These are phyloP conservation scores for Dascyllus trimaculatus DNA, from an alignment of 2,113 vertebrate species.

Conservation along the genomic window DNA sequence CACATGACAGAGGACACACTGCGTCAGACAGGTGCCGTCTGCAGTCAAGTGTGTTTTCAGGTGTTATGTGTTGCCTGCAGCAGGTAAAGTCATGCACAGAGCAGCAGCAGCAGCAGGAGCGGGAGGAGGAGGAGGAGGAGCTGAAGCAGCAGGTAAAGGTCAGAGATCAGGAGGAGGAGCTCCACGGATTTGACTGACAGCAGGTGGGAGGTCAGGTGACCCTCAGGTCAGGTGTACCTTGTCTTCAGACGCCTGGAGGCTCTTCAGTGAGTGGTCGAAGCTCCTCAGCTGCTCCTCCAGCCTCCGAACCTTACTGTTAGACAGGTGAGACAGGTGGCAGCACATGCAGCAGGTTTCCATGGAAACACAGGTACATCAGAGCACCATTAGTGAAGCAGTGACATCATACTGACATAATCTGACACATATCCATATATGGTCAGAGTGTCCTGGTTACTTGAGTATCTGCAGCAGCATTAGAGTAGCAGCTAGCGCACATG, in stretches of 20 bases:
- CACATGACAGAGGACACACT: conserved; percentile 17
- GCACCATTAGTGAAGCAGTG: conserved; percentile 24
- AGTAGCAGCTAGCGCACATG: neutral
- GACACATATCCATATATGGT: too few relatives aligned
- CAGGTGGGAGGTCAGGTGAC: conserved; percentile 45
- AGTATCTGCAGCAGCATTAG: too few relatives aligned
- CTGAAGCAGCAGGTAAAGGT: conserved; percentile 55
- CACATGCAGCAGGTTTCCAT: conserved; percentile 47
- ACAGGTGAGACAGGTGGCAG: conserved; percentile 21
- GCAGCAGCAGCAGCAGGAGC: neutral
- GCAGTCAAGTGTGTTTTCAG: neutral
- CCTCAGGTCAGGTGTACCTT: conserved; percentile 87
- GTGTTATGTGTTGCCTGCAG: conserved; percentile 4
- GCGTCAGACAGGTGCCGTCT: neutral
- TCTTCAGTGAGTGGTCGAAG: conserved; percentile 94
- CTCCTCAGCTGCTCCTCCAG: conserved; percentile 92
- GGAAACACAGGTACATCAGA: conserved; percentile 17
- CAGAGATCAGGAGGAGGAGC: conserved; percentile 49
- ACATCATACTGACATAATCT: conserved; percentile 18
- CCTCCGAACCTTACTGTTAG: conserved; percentile 90
- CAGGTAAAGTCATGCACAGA: conserved; percentile 60
- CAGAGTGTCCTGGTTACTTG: too few relatives aligned
- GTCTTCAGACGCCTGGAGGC: conserved; percentile 92
- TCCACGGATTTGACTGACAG: conserved; percentile 18
- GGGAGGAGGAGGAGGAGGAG: conserved; percentile 44